Evolutionary conservation across 30 jellyfish, hydroid and myxozoan species (phyloP).

Genomic region (Aurelia aurita complex sp. Pacific): DNA sequence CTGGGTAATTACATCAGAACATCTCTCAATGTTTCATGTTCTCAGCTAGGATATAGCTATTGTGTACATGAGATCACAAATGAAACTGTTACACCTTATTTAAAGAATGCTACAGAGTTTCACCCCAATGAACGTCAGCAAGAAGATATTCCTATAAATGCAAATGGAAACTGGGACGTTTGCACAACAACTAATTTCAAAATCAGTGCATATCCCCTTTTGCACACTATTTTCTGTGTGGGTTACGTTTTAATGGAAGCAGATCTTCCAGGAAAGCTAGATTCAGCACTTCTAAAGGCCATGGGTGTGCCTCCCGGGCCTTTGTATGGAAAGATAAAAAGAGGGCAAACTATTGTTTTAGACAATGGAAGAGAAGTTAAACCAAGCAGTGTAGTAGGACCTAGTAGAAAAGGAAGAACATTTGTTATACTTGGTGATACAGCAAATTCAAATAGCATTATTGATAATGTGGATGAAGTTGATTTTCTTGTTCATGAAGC

Average conservation of each 20-base stretch:
- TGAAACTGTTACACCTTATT: not conserved
- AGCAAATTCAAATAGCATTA: conserved; percentile 55
- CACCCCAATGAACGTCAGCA: not conserved
- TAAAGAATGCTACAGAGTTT: not conserved
- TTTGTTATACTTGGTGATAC: conserved; percentile 91
- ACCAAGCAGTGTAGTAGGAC: conserved; percentile 81
- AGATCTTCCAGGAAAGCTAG: conserved; percentile 85
- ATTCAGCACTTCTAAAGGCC: conserved; percentile 60
- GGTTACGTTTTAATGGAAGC: conserved; percentile 81
- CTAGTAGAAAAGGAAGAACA: conserved; percentile 75
- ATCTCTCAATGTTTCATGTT: conserved; percentile 63
- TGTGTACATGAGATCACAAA: conserved; percentile 74
- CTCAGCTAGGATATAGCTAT: conserved; percentile 67
- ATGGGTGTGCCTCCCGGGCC: conserved; percentile 93
- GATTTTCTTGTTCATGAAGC: conserved; percentile 90
- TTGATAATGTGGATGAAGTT: conserved; percentile 40
- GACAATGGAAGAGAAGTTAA: conserved; percentile 56
- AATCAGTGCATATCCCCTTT: conserved; percentile 60
- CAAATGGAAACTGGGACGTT: conserved; percentile 35
- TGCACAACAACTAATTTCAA: conserved; percentile 23
- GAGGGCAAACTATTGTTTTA: conserved; percentile 64
- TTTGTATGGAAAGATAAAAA: conserved; percentile 67
- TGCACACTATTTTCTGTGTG: conserved; percentile 73
- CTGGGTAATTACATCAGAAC: conserved; percentile 60
- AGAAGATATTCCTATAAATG: not conserved